Conservation (phyloP, 2,888 invertebrate genomes). For the Heliconius aoede region DNA sequence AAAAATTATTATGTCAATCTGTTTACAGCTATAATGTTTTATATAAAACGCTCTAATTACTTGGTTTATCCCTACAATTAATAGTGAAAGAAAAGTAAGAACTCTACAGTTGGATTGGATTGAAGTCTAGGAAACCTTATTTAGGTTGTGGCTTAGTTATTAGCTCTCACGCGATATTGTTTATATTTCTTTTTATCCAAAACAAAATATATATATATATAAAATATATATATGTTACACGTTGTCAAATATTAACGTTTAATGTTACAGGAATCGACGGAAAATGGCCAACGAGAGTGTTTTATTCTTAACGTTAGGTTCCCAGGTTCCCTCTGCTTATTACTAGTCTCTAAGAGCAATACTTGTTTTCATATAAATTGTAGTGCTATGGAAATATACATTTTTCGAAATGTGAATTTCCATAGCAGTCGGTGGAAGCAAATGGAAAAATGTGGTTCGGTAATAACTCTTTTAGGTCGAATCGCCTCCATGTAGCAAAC, state of each 20-base stretch:
- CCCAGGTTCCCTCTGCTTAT: too few relatives aligned
- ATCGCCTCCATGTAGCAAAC: conserved; percentile 65
- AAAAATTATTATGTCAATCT: neutral
- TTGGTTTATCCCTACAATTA: conserved; percentile 26
- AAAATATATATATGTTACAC: too few relatives aligned
- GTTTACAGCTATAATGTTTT: neutral
- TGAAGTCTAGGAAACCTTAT: conserved; percentile 45
- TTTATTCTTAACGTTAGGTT: too few relatives aligned
- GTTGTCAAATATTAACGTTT: neutral
- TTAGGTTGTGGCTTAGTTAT: conserved; percentile 43
- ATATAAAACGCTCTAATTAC: neutral
- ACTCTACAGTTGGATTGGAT: conserved; percentile 42
- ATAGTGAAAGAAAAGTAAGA: conserved; percentile 35
- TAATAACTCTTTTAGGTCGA: conserved; percentile 69
- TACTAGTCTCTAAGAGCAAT: too few relatives aligned
- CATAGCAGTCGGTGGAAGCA: conserved; percentile 35
- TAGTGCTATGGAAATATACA: too few relatives aligned
- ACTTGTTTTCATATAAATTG: too few relatives aligned
- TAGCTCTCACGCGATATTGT: conserved; percentile 46
- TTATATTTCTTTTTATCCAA: conserved; percentile 30
- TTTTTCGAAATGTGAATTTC: conserved; percentile 20
- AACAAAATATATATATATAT: too few relatives aligned
- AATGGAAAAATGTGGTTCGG: conserved; percentile 67
- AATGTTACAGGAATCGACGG: too few relatives aligned
- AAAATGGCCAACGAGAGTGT: too few relatives aligned